Percentiles rank a stretch among this genome's conserved stretches.
These are phyloP conservation scores for Lepidothrix coronata DNA, from an alignment of 2,113 vertebrate species.

Conservation along the genomic window DNA sequence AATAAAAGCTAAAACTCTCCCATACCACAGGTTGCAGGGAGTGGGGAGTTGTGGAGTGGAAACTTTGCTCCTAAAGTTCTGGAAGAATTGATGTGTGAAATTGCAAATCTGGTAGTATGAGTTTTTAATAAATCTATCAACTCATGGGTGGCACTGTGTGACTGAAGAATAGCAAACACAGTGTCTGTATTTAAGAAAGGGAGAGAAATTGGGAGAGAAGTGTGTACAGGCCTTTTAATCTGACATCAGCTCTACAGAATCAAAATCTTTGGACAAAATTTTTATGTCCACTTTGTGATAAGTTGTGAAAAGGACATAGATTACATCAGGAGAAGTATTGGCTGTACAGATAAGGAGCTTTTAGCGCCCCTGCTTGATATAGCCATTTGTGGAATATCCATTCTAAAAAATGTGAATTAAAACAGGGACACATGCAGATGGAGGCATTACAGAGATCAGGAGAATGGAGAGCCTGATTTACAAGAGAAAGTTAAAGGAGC, in stretches of 20 bases:
- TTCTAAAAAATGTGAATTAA: neutral
- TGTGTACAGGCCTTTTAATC: neutral
- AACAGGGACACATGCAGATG: neutral
- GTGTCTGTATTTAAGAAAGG: slow-evolving; percentile 16
- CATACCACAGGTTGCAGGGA: neutral
- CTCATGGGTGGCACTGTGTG: slow-evolving; percentile 64
- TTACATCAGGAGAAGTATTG: neutral
- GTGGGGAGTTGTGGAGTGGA: neutral
- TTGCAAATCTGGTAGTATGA: slow-evolving; percentile 66
- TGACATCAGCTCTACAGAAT: neutral
- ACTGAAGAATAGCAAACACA: slow-evolving; percentile 40
- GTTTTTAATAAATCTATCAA: slow-evolving; percentile 67
- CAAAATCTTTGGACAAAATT: neutral
- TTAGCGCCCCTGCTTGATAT: neutral
- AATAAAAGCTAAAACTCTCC: slow-evolving; percentile 1
- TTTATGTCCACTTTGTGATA: neutral
- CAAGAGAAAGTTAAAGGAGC: neutral
- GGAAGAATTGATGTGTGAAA: slow-evolving; percentile 66
- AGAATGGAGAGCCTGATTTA: slow-evolving; percentile 14
- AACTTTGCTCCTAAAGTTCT: slow-evolving; percentile 58
- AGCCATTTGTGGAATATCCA: neutral
- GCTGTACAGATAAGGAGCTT: neutral
- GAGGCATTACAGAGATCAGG: neutral
- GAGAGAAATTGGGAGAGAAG: neutral
- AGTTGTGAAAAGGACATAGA: neutral